Conservation (phyloP, 2,888 invertebrate species). For the Clivina fossor region DNA sequence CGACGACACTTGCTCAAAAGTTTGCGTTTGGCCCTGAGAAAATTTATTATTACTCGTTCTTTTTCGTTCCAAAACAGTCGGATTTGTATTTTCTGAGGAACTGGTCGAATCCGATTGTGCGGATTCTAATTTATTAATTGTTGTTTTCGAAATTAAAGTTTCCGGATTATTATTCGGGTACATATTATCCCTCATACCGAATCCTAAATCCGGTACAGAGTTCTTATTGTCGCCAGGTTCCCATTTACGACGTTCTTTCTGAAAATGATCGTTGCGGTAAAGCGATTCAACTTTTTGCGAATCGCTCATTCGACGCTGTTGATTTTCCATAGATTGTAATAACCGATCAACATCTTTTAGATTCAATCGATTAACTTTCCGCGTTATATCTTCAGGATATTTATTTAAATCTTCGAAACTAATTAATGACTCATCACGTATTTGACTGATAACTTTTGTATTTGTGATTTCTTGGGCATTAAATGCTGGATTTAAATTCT, state of each 20-base stretch:
- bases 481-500: conserved; percentile 46
- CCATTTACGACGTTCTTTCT: conserved; percentile 38
- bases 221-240: conserved; percentile 48
- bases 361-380: conserved; percentile 41
- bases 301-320: conserved; percentile 47
- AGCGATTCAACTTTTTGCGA: conserved; percentile 31
- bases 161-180: conserved; percentile 33
- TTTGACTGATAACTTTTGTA: conserved; percentile 37
- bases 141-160: not conserved
- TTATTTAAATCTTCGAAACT: conserved; percentile 40
- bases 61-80: conserved; percentile 21
- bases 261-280: conserved; percentile 34
- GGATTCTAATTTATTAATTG: not conserved
- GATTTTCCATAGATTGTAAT: conserved; percentile 52
- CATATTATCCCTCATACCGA: conserved; percentile 46
- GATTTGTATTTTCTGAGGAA: conserved; percentile 20
- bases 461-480: conserved; percentile 26
- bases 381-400: conserved; percentile 42
- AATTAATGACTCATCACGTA: conserved; percentile 36
- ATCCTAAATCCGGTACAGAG: conserved; percentile 51
- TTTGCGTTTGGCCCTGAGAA: no score
- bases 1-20: no score
- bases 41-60: no score
- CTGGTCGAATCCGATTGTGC: conserved; percentile 22
- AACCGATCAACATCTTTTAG: conserved; percentile 51